Evolutionary conservation across 92 coral and sea anemone genomes (phyloP).

Genomic region (Umimayanthus chanpuru): DNA sequence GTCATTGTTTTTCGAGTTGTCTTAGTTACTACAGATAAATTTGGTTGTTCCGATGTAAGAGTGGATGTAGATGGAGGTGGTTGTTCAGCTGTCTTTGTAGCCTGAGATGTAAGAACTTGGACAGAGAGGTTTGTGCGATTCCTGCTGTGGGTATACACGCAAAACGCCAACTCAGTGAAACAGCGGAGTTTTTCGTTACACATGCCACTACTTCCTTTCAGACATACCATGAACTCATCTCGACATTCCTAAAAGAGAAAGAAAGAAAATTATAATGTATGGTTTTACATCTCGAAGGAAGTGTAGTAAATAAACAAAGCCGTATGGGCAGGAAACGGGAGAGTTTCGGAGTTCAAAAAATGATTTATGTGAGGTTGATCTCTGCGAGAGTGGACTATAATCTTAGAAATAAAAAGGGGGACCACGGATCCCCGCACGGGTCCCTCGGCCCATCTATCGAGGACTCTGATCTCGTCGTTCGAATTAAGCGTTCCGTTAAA

Average conservation of each 20-base stretch:
- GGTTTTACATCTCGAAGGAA: too few species aligned
- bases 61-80: background rate
- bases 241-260: conserved; percentile 1
- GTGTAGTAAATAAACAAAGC: too few species aligned
- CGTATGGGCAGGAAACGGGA: too few species aligned
- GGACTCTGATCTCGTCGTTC: too few species aligned
- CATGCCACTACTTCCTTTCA: background rate
- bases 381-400: too few species aligned
- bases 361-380: too few species aligned
- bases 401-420: too few species aligned
- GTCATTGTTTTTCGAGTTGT: background rate
- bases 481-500: too few species aligned
- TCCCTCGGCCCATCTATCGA: too few species aligned
- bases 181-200: conserved; percentile 9
- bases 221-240: background rate
- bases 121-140: background rate
- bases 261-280: too few species aligned
- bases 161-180: background rate
- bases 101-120: background rate
- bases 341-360: too few species aligned
- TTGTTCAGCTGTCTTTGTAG: background rate
- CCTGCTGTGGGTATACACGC: background rate
- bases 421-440: too few species aligned
- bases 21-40: background rate
- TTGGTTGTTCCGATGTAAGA: background rate